phyloP scores from a whole-genome alignment of 2,113 vertebrate species.

The Scatophagus argus region DNA sequence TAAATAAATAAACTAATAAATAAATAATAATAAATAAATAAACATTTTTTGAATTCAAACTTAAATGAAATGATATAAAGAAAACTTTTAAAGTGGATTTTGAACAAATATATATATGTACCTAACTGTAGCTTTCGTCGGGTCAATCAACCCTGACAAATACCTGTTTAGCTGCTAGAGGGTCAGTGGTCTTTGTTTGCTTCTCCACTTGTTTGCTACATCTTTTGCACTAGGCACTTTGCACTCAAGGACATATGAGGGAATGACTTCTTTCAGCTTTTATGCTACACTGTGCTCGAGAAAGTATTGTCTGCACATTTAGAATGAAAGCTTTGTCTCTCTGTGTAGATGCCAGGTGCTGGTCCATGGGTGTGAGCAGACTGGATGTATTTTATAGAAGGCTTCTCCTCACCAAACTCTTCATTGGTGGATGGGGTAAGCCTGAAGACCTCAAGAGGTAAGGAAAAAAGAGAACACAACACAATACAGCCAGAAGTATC shows the following conservation, averaged over 20 bases:
- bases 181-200: too few relatives aligned
- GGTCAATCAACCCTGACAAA: not conserved
- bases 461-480: not conserved
- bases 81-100: too few relatives aligned
- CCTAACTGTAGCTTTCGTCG: not conserved
- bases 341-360: conserved; percentile 68
- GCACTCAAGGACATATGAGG: too few relatives aligned
- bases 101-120: too few relatives aligned
- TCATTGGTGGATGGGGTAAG: conserved; percentile 98
- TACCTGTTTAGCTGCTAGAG: not conserved
- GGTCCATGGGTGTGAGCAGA: conserved; percentile 95
- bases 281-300: not conserved
- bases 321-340: conserved; percentile 8
- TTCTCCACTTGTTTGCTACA: too few relatives aligned
- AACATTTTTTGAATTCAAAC: too few relatives aligned
- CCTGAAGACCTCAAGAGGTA: conserved; percentile 96
- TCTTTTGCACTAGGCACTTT: not conserved
- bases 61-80: not conserved
- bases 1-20: too few relatives aligned
- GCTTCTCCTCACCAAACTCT: conserved; percentile 96
- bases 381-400: conserved; percentile 95
- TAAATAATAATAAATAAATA: too few relatives aligned
- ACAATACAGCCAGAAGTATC: not conserved
- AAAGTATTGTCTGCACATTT: not conserved
- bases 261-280: not conserved